A percentile compares a stretch with the other conserved stretches of the same genome.
These are phyloP conservation scores for Rhinella marina DNA, from an alignment of 2,797 vertebrate genomes.

Conservation along the genomic window DNA sequence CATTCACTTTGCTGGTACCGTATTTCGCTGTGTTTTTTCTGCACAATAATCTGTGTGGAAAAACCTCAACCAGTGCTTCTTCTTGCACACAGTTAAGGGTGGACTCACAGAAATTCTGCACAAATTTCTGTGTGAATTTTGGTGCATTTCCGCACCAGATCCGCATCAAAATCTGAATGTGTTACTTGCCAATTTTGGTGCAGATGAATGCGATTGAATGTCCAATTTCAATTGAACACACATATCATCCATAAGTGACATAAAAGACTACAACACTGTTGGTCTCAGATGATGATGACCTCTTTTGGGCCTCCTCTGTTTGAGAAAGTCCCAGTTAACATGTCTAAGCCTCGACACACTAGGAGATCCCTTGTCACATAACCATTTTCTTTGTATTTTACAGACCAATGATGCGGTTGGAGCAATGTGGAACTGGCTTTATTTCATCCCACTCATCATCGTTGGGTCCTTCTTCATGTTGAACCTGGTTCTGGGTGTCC, in stretches of 20 bases:
- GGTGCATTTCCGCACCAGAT: too few relatives aligned
- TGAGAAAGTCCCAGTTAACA: neutral
- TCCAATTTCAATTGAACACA: too few relatives aligned
- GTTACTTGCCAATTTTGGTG: too few relatives aligned
- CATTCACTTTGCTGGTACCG: too few relatives aligned
- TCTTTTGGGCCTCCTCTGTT: neutral
- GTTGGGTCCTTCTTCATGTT: constrained; percentile 99
- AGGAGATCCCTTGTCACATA: neutral
- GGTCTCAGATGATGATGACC: neutral
- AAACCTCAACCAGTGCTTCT: too few relatives aligned
- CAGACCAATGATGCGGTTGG: constrained; percentile 92
- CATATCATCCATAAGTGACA: neutral
- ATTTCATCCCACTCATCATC: constrained; percentile 98
- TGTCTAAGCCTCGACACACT: neutral
- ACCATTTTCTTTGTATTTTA: constrained; percentile 39
- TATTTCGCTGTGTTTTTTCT: too few relatives aligned
- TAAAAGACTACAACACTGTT: neutral
- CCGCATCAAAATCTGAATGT: too few relatives aligned
- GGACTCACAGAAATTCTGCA: too few relatives aligned
- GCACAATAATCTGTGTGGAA: too few relatives aligned
- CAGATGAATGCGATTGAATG: too few relatives aligned
- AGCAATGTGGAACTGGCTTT: constrained; percentile 97
- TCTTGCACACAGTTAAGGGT: too few relatives aligned
- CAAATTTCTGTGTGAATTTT: too few relatives aligned
- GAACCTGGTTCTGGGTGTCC: constrained; percentile 94